These are phyloP conservation scores for Anoplius nigerrimus DNA, from an alignment of 2,888 invertebrate genomes.

Conservation along the genomic window DNA sequence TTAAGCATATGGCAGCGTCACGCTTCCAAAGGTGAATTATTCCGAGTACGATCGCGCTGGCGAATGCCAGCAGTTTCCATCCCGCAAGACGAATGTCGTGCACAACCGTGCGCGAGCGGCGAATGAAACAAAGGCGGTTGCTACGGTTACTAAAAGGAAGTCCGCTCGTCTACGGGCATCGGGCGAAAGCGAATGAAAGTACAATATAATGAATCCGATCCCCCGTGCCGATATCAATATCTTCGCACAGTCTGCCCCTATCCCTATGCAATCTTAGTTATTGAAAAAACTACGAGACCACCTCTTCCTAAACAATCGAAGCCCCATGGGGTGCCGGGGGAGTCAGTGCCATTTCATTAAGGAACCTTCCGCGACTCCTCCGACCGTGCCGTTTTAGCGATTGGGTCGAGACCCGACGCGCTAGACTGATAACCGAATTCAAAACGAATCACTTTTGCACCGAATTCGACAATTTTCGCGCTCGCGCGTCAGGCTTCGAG, in stretches of 20 bases:
- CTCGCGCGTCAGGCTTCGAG: too few relatives aligned
- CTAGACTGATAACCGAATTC: conserved; percentile 28
- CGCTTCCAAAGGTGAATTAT: neutral
- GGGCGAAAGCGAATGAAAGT: conserved; percentile 19
- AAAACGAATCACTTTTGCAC: conserved; percentile 34
- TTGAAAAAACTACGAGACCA: conserved; percentile 58
- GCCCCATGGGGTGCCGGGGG: conserved; percentile 52
- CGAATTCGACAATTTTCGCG: conserved; percentile 27
- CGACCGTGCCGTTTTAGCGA: conserved; percentile 26
- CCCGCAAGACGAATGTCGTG: neutral
- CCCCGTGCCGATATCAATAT: conserved; percentile 46
- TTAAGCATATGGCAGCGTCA: neutral
- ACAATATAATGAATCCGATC: conserved; percentile 15
- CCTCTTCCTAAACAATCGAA: conserved; percentile 59
- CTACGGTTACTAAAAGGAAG: conserved; percentile 2
- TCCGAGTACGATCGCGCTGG: neutral
- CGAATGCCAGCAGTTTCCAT: neutral
- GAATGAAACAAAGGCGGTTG: neutral
- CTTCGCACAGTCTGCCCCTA: conserved; percentile 38
- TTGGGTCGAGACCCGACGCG: conserved; percentile 32
- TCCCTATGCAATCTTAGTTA: conserved; percentile 66
- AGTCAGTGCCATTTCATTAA: conserved; percentile 66
- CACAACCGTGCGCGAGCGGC: neutral
- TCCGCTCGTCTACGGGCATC: conserved; percentile 7
- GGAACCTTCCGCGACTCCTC: conserved; percentile 35